Evolutionary conservation across 2,797 vertebrate species (phyloP), one percentile per base, ranked within the genome.

Genomic region (Chelidonichthys spinosus): DNA sequence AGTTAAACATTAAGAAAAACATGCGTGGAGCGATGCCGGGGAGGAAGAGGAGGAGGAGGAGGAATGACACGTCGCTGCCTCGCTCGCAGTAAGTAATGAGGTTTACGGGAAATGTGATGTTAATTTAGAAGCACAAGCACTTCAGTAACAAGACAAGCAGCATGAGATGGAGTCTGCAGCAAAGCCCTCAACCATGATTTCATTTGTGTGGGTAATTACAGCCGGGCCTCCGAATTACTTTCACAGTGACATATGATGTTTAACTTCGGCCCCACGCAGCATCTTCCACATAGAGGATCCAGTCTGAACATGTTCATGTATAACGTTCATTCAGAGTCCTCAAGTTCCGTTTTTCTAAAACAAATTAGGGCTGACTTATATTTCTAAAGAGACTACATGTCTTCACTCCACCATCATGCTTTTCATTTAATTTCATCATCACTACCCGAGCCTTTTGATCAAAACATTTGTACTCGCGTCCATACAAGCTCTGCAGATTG

Each of bases 371-470:
- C 67, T 63, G 77, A 73, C 69, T 67, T 63, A 25, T 63, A 74
- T 84, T 84, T 81, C 68, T 82, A 25, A 25, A 70, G 46, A 70
- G 78, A 79, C 18, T 74, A 79, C 72, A 75, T 72, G 75, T 84
- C 62, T 69, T 65, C 37, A 70, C 90, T 86, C 87, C 85, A 84
- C 72, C 79, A 67, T 50, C 43, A 37, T 36, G 32, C 35, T 71
- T 69, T 33, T 75, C 59, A 44, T 92, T 25, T 89, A 39, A 39
- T 52, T 44, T 61, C 59, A 61, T 14, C 59, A 61, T 33, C 40
- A 33, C 90, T 25, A 90, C 68, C 54, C 40, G 2, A 46, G 69
- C 63, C 82, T 90, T 25, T 90, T 90, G 81, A 90, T 88, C 83
- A 44, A 49, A 67, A 79, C 81, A 79, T 87, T 78, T 70, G 40